Evolutionary conservation across 2,113 vertebrate genomes (phyloP).

Genomic region (Herpetotheres cachinnans): DNA sequence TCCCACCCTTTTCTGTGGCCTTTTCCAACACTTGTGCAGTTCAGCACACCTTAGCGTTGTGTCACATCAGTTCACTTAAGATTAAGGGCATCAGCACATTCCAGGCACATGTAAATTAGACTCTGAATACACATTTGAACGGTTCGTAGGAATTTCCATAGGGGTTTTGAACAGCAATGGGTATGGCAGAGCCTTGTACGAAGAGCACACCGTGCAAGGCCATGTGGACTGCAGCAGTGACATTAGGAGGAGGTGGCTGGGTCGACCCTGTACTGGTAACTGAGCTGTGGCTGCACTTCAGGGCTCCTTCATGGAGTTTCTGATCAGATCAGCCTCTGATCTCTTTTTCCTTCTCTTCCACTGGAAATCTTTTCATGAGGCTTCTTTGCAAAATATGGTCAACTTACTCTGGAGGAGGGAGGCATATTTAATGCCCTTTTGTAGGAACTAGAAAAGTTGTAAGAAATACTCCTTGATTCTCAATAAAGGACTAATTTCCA

Average conservation of each 20-base stretch:
- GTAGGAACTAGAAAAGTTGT: background rate
- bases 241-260: background rate
- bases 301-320: background rate
- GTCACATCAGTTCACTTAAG: background rate
- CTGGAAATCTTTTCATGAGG: background rate
- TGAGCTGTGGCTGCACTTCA: background rate
- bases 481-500: conserved; percentile 27
- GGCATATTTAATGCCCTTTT: background rate
- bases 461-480: conserved; percentile 37
- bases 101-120: background rate
- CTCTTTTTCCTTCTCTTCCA: background rate
- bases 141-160: background rate
- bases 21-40: background rate
- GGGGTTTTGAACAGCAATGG: background rate
- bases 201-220: background rate
- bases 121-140: background rate
- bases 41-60: background rate
- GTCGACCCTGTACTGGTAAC: background rate
- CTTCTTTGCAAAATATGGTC: background rate
- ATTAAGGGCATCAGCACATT: background rate
- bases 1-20: background rate
- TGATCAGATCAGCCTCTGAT: background rate
- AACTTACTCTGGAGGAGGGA: background rate
- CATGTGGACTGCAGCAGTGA: background rate
- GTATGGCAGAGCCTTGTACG: background rate